A percentile compares a stretch with the other conserved stretches of the same genome.
Conservation (phyloP, 1,140 invertebrate genomes). For the Ditylenchus dipsaci region DNA sequence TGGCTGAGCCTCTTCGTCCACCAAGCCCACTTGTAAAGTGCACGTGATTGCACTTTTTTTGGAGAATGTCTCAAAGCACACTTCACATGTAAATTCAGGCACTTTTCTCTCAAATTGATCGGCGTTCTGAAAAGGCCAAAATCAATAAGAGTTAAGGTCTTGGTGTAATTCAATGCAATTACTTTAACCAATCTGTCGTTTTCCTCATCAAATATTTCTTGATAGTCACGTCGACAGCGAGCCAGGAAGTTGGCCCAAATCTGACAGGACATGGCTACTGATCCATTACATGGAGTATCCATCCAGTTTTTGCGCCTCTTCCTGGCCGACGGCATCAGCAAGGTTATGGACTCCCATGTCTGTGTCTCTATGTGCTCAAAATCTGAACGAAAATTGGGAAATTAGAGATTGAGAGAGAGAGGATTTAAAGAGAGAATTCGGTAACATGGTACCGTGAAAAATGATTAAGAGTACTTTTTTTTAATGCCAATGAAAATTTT, state of each 20-base stretch:
- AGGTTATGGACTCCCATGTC: conserved; percentile 7
- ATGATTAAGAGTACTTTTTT: too few species aligned
- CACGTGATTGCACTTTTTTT: neutral
- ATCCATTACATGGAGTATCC: neutral
- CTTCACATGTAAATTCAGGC: neutral
- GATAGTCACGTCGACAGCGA: conserved; percentile 14
- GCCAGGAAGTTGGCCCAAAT: conserved; percentile 1
- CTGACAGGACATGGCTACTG: conserved; percentile 13
- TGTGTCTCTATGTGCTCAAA: conserved; percentile 13
- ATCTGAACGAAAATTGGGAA: conserved; percentile 5
- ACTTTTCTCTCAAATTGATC: neutral
- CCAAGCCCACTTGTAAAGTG: neutral
- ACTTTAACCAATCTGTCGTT: neutral
- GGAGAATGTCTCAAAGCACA: neutral
- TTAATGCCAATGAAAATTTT: too few species aligned
- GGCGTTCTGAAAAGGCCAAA: neutral
- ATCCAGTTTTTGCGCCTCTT: conserved; percentile 23
- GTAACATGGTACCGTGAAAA: too few species aligned
- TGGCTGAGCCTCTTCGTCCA: neutral
- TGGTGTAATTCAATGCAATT: too few species aligned
- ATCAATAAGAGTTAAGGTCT: too few species aligned
- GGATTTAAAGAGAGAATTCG: too few species aligned
- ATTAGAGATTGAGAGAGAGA: too few species aligned
- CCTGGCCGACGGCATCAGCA: neutral
- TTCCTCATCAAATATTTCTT: conserved; percentile 6